Base-by-base conservation (phyloP, 2,797 vertebrate genomes). In the Scyliorhinus canicula region DNA sequence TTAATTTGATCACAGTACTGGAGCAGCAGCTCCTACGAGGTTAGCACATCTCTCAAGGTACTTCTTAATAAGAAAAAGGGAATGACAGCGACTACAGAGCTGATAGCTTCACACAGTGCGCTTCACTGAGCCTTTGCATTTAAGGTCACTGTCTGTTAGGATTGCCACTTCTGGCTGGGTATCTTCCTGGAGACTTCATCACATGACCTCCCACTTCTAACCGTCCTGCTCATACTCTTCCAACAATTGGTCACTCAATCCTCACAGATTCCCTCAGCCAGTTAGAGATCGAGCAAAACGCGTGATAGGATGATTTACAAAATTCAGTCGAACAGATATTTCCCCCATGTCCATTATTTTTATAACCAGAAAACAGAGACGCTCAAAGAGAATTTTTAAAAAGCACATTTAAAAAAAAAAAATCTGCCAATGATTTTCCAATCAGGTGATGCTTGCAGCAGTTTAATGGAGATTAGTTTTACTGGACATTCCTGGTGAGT, bases 1-100 rank as follows among this genome's bases (percentile, higher is more conserved):
- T 91, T 91, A 91, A 91, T 91, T 91, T 91, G 88, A 91, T 91
- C 88, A 91, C 88, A 91, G 88, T 65, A 44, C 63, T 91, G 57
- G 40, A 65, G 60, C n/a, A 65, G 88, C 88, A 63, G 35, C 24
- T 91, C 88, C 60, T 91, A 65, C 26, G 88, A 91, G 88, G 88
- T 91, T 91, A n/a, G 28, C 88, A 63, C 60, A 60, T 44, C 88
- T 91, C 88, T 91, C 60, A 91, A 91, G 88, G 88, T 91, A 65
- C 88, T 44, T 91, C 7, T 24, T 65, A 91, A 65, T 91, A 91
- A 65, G n/a, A 91, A 24, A 91, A 91, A 91, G 19, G 88, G 65
- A 44, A 44, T 19, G 28, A 26, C 86, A 90, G 86, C 63, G 86
- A 63, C 35, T 63, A 35, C 19, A 65, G 88, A 44, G 24, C n/a